Percentiles rank a stretch among this genome's conserved stretches.
These are phyloP conservation scores for Hoplostethus atlanticus DNA, from an alignment of 2,797 vertebrate genomes.

Conservation along the genomic window DNA sequence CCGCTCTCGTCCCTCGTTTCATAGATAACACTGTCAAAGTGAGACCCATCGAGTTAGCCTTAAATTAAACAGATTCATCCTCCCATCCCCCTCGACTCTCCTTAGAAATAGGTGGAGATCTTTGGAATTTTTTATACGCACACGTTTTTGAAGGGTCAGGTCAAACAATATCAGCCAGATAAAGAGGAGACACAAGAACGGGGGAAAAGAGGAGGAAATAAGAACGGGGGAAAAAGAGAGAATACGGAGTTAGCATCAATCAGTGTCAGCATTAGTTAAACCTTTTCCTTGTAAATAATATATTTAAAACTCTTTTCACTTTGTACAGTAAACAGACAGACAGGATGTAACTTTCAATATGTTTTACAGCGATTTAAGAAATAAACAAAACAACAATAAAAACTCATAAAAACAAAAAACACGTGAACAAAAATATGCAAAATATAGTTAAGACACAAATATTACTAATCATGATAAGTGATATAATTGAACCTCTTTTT, in stretches of 20 bases:
- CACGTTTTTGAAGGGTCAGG: slow-evolving; percentile 75
- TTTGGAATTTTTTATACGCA: slow-evolving; percentile 79
- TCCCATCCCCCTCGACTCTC: slow-evolving; percentile 33
- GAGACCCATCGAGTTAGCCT: slow-evolving; percentile 81
- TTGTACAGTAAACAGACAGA: slow-evolving; percentile 87
- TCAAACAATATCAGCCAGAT: slow-evolving; percentile 60
- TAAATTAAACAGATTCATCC: slow-evolving; percentile 73
- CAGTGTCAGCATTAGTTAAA: slow-evolving; percentile 71
- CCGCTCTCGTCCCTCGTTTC: slow-evolving; percentile 33
- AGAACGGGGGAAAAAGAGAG: slow-evolving; percentile 17
- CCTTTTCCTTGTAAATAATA: slow-evolving; percentile 84
- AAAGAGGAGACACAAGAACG: slow-evolving; percentile 12
- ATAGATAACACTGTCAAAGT: slow-evolving; percentile 58
- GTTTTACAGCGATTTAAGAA: slow-evolving; percentile 87
- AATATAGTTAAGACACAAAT: slow-evolving; percentile 82
- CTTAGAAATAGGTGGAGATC: slow-evolving; percentile 71
- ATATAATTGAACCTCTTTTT: slow-evolving; percentile 80
- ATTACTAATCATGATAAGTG: slow-evolving; percentile 81
- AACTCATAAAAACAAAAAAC: slow-evolving; percentile 67
- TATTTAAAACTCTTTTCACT: slow-evolving; percentile 83
- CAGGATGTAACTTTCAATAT: slow-evolving; percentile 86
- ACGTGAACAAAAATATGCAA: slow-evolving; percentile 81
- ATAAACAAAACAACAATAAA: slow-evolving; percentile 83
- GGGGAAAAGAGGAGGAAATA: slow-evolving; percentile 47
- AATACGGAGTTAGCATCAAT: slow-evolving; percentile 62